phyloP scores from a whole-genome alignment of 2,888 invertebrate genomes.

The Baronia brevicornis region DNA sequence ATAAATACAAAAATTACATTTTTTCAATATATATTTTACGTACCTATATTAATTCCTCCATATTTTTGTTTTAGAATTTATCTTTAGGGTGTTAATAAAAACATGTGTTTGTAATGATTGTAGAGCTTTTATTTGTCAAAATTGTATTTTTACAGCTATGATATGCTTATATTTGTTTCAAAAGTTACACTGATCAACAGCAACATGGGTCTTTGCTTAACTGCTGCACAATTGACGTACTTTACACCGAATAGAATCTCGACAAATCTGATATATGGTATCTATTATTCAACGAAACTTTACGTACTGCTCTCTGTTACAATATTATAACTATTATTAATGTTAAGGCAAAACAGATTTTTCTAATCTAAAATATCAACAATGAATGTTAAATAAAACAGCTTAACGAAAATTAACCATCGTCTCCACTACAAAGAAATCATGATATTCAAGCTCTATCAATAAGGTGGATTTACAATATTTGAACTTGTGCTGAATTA shows the following conservation, averaged over 20 bases:
- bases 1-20: too few species aligned
- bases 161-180: slow-evolving; percentile 91
- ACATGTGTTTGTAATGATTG: slow-evolving; percentile 66
- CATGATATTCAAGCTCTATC: slow-evolving; percentile 60
- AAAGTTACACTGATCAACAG: slow-evolving; percentile 78
- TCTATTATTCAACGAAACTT: slow-evolving; percentile 62
- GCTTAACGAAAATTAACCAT: slow-evolving; percentile 54
- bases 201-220: slow-evolving; percentile 62
- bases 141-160: slow-evolving; percentile 92
- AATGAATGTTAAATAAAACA: slow-evolving; percentile 73
- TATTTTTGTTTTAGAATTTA: slow-evolving; percentile 4
- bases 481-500: slow-evolving; percentile 71
- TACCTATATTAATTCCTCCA: slow-evolving; percentile 23
- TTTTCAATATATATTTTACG: too few species aligned
- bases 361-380: slow-evolving; percentile 73
- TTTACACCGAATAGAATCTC: slow-evolving; percentile 56
- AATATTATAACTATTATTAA: slow-evolving; percentile 67
- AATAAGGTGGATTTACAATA: slow-evolving; percentile 70
- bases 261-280: slow-evolving; percentile 55
- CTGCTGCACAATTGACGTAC: slow-evolving; percentile 69
- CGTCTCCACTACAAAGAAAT: slow-evolving; percentile 42
- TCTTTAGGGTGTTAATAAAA: slow-evolving; percentile 40
- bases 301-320: slow-evolving; percentile 65
- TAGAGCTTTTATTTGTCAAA: slow-evolving; percentile 87
- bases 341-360: slow-evolving; percentile 73